A percentile compares a stretch with the other conserved stretches of the same genome.
phyloP scores from a whole-genome alignment of 2,113 vertebrate genomes.

The Delphinapterus leucas region DNA sequence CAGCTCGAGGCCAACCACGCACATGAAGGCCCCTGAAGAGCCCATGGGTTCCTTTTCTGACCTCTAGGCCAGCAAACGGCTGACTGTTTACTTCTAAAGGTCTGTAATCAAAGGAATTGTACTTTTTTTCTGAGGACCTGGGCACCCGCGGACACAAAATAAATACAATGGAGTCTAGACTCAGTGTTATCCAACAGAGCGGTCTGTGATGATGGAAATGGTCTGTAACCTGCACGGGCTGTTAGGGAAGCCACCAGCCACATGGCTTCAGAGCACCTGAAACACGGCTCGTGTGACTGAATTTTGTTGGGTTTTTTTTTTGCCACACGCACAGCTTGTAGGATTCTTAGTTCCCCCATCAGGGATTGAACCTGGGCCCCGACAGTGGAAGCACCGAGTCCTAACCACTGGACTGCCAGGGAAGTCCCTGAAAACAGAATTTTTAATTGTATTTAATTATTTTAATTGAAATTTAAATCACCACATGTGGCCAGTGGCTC shows the following conservation, averaged over 20 bases:
- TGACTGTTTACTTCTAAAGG: not conserved
- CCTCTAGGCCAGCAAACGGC: not conserved
- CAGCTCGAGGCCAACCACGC: rapidly evolving
- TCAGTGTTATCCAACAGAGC: not conserved
- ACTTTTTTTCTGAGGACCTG: not conserved
- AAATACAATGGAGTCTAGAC: not conserved
- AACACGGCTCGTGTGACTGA: rapidly evolving
- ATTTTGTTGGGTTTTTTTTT: not conserved
- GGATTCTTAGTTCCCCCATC: not conserved
- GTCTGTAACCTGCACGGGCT: rapidly evolving
- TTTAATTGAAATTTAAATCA: not conserved
- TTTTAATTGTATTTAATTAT: not conserved
- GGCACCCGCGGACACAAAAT: not conserved
- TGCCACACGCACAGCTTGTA: not conserved
- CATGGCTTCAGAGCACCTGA: not conserved
- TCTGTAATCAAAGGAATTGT: not conserved
- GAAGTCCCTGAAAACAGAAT: not conserved
- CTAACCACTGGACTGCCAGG: not conserved
- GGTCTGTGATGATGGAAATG: not conserved
- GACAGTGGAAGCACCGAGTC: not conserved
- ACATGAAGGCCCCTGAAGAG: no score
- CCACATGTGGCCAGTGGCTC: not conserved
- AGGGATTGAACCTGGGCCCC: not conserved
- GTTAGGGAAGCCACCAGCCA: not conserved
- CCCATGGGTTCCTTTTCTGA: rapidly evolving